Evolutionary conservation across 1,140 invertebrate genomes (phyloP).

Genomic region (Daktulosphaira vitifoliae): DNA sequence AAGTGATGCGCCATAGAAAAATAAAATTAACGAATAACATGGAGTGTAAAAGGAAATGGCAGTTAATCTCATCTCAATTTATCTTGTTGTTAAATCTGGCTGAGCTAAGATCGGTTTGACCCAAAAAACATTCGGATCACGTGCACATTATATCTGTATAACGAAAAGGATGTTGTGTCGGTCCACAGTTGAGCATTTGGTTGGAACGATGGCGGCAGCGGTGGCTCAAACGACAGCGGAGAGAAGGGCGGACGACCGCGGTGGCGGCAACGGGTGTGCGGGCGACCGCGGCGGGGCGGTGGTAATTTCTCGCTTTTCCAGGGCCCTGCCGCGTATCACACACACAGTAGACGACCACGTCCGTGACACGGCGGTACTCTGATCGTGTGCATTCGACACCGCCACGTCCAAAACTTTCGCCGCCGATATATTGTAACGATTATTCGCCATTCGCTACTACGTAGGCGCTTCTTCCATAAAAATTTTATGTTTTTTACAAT

Average conservation of each 20-base stretch:
- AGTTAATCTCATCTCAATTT: constrained; percentile 29
- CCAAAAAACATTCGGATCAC: constrained; percentile 21
- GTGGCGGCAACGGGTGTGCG: background rate
- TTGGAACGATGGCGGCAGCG: too few relatives aligned
- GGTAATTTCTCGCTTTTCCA: constrained; percentile 27
- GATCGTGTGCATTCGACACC: too few relatives aligned
- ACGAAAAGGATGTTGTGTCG: constrained; percentile 13
- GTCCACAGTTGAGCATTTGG: background rate
- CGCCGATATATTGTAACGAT: background rate
- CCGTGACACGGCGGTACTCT: constrained; percentile 25
- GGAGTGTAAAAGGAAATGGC: background rate
- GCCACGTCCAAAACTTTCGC: background rate
- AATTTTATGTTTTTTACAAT: too few relatives aligned
- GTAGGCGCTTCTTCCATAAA: too few relatives aligned
- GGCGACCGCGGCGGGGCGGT: background rate
- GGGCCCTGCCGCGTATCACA: background rate
- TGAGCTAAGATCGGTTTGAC: constrained; percentile 20
- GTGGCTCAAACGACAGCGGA: too few relatives aligned
- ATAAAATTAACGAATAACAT: too few relatives aligned
- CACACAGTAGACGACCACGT: constrained; percentile 22
- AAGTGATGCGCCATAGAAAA: too few relatives aligned
- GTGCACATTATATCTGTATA: constrained; percentile 3
- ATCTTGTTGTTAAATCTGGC: constrained; percentile 8
- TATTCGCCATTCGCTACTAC: background rate
- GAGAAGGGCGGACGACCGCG: background rate